Evolutionary conservation across 2,888 invertebrate genomes (phyloP), one percentile per base, ranked within the genome.

Genomic region (Pegoplata infirma): DNA sequence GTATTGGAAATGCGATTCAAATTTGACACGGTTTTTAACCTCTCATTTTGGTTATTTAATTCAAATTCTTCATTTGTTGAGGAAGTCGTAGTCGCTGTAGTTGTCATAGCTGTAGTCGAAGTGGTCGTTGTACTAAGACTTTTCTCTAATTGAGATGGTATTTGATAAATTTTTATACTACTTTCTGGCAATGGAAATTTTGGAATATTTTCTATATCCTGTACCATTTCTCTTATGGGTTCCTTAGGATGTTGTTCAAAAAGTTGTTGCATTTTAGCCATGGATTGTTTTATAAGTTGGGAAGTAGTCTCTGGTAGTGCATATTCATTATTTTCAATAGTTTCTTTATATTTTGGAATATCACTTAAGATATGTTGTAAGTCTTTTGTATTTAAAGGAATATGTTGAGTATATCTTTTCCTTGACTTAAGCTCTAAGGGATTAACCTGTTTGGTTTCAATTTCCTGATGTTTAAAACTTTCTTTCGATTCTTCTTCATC

Each of bases 221-320:
- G 71, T 1, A 61, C 36, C 19, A 76, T 53, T 28, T 55, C 55
- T 19, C 12, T 53, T 16, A 76, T 17, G n/a, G 69, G 53, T 14
- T 59, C 55, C 44, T 59, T 17, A 14, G 69, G 17, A 23, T 72
- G 55, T 16, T 76, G 66, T 32, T 66, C 76, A 16, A 87, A 87
- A 0, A 87, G 82, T 40, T 82, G 67, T 53, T 87, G 82, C 86
- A 87, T 87, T 81, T 84, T 85, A 46, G 83, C 85, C 84, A 88
- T 84, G 7, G 87, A 87, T 3, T 84, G 86, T 53, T 84, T 83
- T 14, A 86, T 67, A 17, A 82, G 25, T 7, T 72, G 17, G 1
- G 64, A 56, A n/a, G 61, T 63, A 8, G 23, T 46, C 14, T 44
- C 71, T 2, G 10, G n/a, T n/a, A 32, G 17, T 36, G 6, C 32